phyloP scores from a whole-genome alignment of 2,888 invertebrate genomes.

The Epiperipatus broadwayi region DNA sequence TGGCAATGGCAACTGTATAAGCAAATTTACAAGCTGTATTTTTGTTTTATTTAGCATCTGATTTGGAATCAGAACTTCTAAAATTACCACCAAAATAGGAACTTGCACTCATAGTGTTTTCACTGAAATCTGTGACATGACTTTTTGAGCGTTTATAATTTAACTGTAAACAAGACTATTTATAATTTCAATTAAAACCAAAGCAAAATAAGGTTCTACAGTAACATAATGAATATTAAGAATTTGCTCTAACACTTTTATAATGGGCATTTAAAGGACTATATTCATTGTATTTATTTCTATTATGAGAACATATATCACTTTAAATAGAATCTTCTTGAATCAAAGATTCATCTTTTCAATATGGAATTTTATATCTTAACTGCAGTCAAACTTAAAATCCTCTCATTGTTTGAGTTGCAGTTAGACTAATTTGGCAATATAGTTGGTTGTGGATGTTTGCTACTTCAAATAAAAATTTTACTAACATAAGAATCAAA shows the following conservation, averaged over 20 bases:
- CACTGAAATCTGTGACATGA: conserved; percentile 27
- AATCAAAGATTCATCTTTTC: no score
- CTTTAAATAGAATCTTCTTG: no score
- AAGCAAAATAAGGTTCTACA: conserved; percentile 47
- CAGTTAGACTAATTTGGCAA: no score
- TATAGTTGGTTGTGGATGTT: no score
- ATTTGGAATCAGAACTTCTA: conserved; percentile 38
- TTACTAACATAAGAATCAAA: no score
- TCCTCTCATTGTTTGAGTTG: no score
- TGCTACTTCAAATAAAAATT: no score
- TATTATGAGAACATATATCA: conserved; percentile 29
- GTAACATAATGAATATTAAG: conserved; percentile 44
- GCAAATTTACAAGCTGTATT: conserved; percentile 24
- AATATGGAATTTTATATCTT: no score
- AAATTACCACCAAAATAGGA: conserved; percentile 52
- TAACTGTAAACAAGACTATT: conserved; percentile 28
- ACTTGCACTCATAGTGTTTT: conserved; percentile 30
- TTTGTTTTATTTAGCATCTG: conserved; percentile 18
- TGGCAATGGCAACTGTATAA: conserved; percentile 22
- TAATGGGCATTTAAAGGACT: conserved; percentile 53
- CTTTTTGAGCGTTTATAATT: conserved; percentile 24
- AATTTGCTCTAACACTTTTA: conserved; percentile 44
- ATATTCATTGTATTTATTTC: conserved; percentile 26
- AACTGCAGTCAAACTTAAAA: no score
- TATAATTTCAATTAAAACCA: conserved; percentile 52